These are phyloP conservation scores for Salpingus planirostris DNA, from an alignment of 2,888 invertebrate species.

Conservation along the genomic window DNA sequence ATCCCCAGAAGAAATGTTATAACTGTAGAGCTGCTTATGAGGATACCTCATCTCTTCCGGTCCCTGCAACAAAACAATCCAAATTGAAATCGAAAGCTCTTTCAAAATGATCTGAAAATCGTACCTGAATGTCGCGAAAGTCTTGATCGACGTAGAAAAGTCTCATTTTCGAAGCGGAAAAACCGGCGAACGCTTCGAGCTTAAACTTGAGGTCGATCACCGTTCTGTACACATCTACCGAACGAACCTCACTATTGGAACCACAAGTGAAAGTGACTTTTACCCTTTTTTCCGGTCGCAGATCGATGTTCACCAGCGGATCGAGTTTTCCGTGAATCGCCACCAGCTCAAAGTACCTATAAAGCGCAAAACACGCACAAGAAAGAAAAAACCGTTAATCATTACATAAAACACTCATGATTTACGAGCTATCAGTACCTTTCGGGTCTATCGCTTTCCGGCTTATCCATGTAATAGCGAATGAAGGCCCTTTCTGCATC, in stretches of 20 bases:
- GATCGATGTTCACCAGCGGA: conserved; percentile 80
- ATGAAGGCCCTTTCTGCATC: conserved; percentile 91
- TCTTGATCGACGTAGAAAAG: conserved; percentile 85
- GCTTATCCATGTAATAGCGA: conserved; percentile 82
- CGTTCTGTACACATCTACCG: conserved; percentile 70
- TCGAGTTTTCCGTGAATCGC: conserved; percentile 82
- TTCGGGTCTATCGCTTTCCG: conserved; percentile 71
- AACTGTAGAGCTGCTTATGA: conserved; percentile 82
- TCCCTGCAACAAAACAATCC: conserved; percentile 49
- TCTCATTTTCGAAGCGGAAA: conserved; percentile 77
- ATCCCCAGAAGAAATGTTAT: conserved; percentile 82
- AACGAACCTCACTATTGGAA: conserved; percentile 61
- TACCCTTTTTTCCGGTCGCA: conserved; percentile 78
- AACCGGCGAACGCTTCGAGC: conserved; percentile 70
- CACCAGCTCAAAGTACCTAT: conserved; percentile 72
- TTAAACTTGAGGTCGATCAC: conserved; percentile 75
- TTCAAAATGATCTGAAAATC: not conserved
- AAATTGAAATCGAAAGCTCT: no score
- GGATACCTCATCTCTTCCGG: conserved; percentile 87
- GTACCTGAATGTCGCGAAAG: conserved; percentile 47
- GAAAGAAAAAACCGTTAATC: not conserved
- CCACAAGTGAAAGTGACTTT: conserved; percentile 79
- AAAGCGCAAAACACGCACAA: conserved; percentile 14
- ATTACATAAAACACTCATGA: no score
- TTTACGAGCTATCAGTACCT: no score